Percentiles rank a stretch among this genome's conserved stretches.
Evolutionary conservation across 1,140 invertebrate genomes (phyloP).

Genomic region (Zaprionus taronus): DNA sequence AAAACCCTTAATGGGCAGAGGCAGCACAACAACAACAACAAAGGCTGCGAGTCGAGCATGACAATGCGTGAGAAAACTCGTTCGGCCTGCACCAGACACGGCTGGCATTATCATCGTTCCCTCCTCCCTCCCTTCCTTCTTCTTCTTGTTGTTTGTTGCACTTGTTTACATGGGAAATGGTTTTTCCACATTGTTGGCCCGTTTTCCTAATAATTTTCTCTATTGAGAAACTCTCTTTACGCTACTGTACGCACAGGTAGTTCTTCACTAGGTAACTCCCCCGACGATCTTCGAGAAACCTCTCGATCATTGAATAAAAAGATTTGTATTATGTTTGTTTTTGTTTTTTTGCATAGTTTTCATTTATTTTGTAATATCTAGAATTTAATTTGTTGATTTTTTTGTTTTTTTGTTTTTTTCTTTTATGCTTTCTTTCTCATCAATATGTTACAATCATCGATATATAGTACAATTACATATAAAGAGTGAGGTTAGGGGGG

Average conservation of each 20-base stretch:
- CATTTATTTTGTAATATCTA: slow-evolving; percentile 63
- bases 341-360: slow-evolving; percentile 43
- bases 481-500: slow-evolving; percentile 2
- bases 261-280: neutral
- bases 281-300: slow-evolving; percentile 7
- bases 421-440: slow-evolving; percentile 30
- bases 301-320: slow-evolving; percentile 7
- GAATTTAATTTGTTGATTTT: slow-evolving; percentile 45
- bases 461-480: slow-evolving; percentile 11
- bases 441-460: slow-evolving; percentile 54
- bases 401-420: slow-evolving; percentile 27
- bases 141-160: slow-evolving; percentile 64
- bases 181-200: slow-evolving; percentile 49
- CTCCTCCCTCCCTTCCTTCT: slow-evolving; percentile 23
- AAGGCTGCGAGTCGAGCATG: slow-evolving; percentile 14
- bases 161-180: slow-evolving; percentile 79
- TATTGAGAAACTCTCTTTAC: slow-evolving; percentile 2
- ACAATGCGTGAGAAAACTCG: slow-evolving; percentile 75
- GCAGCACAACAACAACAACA: slow-evolving; percentile 14
- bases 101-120: slow-evolving; percentile 49
- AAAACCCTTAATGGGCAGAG: slow-evolving; percentile 65
- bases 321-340: slow-evolving; percentile 8
- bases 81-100: slow-evolving; percentile 37
- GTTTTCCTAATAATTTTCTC: slow-evolving; percentile 53
- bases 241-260: slow-evolving; percentile 54